phyloP scores from a whole-genome alignment of 2,797 vertebrate species.

The Aselliscus stoliczkanus region DNA sequence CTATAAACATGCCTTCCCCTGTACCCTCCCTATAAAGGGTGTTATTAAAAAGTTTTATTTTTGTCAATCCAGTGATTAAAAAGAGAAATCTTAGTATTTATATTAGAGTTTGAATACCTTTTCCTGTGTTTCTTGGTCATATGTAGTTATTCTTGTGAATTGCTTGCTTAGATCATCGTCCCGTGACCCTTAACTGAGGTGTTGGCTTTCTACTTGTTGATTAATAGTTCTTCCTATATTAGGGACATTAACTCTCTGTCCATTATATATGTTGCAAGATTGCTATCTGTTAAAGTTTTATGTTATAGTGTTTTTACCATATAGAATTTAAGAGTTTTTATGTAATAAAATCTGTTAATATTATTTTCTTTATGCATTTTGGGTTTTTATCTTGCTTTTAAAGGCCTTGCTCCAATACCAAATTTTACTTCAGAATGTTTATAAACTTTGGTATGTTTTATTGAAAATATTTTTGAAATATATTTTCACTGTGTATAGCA shows the following conservation, averaged over 20 bases:
- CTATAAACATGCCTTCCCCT: neutral
- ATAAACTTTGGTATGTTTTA: neutral
- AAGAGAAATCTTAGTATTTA: neutral
- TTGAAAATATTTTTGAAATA: neutral
- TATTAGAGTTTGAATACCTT: neutral
- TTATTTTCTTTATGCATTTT: neutral
- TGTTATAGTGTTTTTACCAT: neutral
- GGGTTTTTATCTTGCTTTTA: neutral
- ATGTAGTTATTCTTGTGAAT: neutral
- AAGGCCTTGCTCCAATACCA: neutral
- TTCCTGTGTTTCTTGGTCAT: neutral
- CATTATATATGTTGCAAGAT: neutral
- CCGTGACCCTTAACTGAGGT: neutral
- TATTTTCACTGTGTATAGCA: neutral
- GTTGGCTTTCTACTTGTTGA: neutral
- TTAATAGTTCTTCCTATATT: neutral
- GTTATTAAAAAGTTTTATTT: neutral
- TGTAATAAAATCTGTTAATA: neutral
- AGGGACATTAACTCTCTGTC: neutral
- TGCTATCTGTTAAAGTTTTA: neutral
- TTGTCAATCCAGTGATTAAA: neutral
- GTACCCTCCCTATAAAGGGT: neutral
- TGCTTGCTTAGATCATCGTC: neutral
- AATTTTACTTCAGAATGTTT: neutral
- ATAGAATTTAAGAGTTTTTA: neutral